Percentiles rank a stretch among this genome's conserved stretches.
These are phyloP conservation scores for Zophobas atratus DNA, from an alignment of 1,140 invertebrate species.

Conservation along the genomic window DNA sequence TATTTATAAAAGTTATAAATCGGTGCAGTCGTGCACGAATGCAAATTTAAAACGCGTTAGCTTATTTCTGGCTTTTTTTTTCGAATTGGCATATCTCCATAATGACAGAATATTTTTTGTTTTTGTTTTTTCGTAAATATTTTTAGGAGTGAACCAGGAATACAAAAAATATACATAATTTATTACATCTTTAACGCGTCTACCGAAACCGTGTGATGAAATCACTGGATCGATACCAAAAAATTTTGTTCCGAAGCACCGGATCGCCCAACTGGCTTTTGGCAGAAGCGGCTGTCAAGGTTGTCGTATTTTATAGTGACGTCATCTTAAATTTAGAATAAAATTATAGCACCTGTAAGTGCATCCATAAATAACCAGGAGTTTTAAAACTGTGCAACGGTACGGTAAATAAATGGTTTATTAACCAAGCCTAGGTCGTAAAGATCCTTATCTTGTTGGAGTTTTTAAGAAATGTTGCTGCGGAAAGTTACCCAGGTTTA, in stretches of 20 bases:
- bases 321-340: constrained; percentile 5
- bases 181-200: constrained; percentile 5
- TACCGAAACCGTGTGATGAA: neutral
- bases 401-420: neutral
- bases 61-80: constrained; percentile 5
- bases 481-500: no score
- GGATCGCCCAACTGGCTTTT: neutral
- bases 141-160: constrained; percentile 26
- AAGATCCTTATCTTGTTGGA: neutral
- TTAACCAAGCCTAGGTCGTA: constrained; percentile 1
- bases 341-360: constrained; percentile 8
- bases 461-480: no score
- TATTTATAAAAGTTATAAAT: neutral
- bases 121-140: constrained; percentile 34
- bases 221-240: constrained; percentile 21
- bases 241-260: neutral
- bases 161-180: constrained; percentile 32
- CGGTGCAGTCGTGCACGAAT: constrained; percentile 16
- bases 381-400: neutral
- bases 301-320: constrained; percentile 25
- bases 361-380: constrained; percentile 27
- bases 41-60: neutral
- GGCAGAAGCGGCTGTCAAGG: constrained; percentile 18
- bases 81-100: constrained; percentile 8
- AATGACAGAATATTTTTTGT: constrained; percentile 26